Conservation (phyloP, 1,140 invertebrate genomes). For the Listronotus bonariensis region DNA sequence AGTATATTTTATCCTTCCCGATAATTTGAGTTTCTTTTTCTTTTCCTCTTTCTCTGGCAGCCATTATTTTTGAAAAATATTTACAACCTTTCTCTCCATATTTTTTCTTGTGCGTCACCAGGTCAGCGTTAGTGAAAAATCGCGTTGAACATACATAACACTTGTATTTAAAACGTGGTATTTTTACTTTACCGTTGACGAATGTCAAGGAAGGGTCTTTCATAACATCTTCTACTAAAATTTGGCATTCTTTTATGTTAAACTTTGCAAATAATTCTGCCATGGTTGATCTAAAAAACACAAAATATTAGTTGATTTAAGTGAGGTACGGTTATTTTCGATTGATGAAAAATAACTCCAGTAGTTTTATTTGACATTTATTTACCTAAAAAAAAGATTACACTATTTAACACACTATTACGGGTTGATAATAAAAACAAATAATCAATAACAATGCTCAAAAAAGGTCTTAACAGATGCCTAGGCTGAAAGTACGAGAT, state of each 20-base stretch:
- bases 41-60: neutral
- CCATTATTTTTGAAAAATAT: conserved; percentile 12
- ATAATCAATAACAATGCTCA: too few species aligned
- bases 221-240: conserved; percentile 14
- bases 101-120: conserved; percentile 10
- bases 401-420: too few species aligned
- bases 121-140: conserved; percentile 13
- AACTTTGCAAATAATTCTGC: conserved; percentile 1
- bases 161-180: conserved; percentile 28
- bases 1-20: neutral
- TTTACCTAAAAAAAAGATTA: too few species aligned
- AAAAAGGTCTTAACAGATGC: too few species aligned
- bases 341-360: too few species aligned
- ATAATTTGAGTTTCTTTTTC: conserved; percentile 5
- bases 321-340: too few species aligned
- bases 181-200: conserved; percentile 7
- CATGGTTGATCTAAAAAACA: neutral
- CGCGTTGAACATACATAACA: conserved; percentile 19
- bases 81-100: conserved; percentile 24
- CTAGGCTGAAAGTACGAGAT: too few species aligned
- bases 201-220: conserved; percentile 15
- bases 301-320: neutral
- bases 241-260: conserved; percentile 18
- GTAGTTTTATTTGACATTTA: too few species aligned
- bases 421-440: too few species aligned